Evolutionary conservation across 1,140 invertebrate genomes (phyloP).

Genomic region (Nebria ingens): DNA sequence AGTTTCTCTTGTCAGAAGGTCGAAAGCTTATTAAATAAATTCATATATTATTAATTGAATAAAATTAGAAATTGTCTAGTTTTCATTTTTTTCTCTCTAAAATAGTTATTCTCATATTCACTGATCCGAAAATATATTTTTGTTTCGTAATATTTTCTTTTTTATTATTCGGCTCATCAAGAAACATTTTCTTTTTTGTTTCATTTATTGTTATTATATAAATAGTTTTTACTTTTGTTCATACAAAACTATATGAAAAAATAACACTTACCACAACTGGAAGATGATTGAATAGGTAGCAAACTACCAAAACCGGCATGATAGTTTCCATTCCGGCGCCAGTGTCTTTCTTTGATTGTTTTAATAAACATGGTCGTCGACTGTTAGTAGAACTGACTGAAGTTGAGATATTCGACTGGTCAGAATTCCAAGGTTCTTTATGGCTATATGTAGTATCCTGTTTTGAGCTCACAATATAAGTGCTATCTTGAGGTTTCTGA

Average conservation of each 20-base stretch:
- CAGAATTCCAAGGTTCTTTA: conserved; percentile 23
- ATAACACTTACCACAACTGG: conserved; percentile 43
- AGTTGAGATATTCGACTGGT: conserved; percentile 31
- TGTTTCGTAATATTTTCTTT: neutral
- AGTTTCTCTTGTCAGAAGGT: too few relatives aligned
- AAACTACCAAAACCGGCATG: conserved; percentile 37
- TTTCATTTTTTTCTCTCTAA: too few relatives aligned
- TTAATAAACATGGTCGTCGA: conserved; percentile 28
- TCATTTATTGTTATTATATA: neutral
- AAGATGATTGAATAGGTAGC: conserved; percentile 43
- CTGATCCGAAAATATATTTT: neutral
- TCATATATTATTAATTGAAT: too few relatives aligned
- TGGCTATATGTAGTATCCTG: neutral
- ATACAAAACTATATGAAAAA: conserved; percentile 6
- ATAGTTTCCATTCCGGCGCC: conserved; percentile 39
- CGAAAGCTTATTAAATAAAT: too few relatives aligned
- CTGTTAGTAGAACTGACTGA: conserved; percentile 38
- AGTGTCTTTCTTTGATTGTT: conserved; percentile 17
- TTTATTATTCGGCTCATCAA: neutral
- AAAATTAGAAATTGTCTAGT: neutral
- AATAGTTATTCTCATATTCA: neutral
- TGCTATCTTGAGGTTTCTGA: conserved; percentile 22
- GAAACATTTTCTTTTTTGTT: neutral
- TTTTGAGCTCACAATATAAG: conserved; percentile 15
- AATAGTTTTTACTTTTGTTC: neutral